These are phyloP conservation scores for Harpalus rufipes DNA, from an alignment of 2,888 invertebrate genomes.

Conservation along the genomic window DNA sequence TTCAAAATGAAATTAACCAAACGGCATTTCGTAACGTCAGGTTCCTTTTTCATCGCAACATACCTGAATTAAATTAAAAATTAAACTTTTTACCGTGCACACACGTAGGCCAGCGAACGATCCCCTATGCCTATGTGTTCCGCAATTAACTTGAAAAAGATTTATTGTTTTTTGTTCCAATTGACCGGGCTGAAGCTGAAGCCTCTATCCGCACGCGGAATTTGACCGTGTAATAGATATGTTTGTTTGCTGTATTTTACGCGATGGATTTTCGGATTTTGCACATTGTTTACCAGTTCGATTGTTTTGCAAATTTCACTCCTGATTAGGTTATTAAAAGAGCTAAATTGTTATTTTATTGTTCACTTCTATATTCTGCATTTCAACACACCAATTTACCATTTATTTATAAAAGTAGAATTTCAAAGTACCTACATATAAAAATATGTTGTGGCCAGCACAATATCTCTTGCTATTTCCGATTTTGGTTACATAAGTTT, in stretches of 20 bases:
- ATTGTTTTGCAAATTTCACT: slow-evolving; percentile 8
- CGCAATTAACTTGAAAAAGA: slow-evolving; percentile 63
- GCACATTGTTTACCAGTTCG: slow-evolving; percentile 14
- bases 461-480: no score
- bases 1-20: slow-evolving; percentile 67
- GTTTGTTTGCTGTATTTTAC: slow-evolving; percentile 25
- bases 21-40: slow-evolving; percentile 66
- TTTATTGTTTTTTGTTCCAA: slow-evolving; percentile 63
- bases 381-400: no score
- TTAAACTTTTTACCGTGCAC: slow-evolving; percentile 61
- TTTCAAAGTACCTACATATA: no score
- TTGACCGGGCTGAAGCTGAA: slow-evolving; percentile 1
- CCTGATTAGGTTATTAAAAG: background rate
- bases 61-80: slow-evolving; percentile 67
- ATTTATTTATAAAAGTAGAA: no score
- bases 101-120: background rate
- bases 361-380: no score
- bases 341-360: no score
- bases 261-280: background rate
- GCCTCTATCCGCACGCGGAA: background rate
- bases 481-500: no score
- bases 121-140: slow-evolving; percentile 29
- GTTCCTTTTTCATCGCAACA: slow-evolving; percentile 65
- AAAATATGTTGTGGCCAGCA: no score
- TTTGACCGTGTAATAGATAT: slow-evolving; percentile 47